Evolutionary conservation across 1,140 invertebrate species (phyloP), one percentile per base, ranked within the genome.

Genomic region (Cataglyphis hispanica): DNA sequence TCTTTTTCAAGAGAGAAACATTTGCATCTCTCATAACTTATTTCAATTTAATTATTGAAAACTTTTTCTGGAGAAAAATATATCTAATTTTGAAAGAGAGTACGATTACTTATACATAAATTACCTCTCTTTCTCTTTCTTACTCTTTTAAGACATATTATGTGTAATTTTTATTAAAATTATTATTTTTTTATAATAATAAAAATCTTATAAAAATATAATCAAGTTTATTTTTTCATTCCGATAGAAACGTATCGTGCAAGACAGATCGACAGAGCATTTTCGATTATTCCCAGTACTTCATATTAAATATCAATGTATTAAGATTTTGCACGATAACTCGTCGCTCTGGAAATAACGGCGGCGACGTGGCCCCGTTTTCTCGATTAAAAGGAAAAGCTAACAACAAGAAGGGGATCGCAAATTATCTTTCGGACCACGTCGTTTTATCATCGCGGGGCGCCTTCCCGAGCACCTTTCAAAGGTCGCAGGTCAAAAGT

Each of bases 401-500:
- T 34, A n/a, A 5, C 8, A 37, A 64, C 8, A 37, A 64, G 84
- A 40, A 64, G 58, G 46, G 53, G 46, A 46, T 37, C 74, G 75
- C 50, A 27, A 84, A 84, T 72, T 84, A 83, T 86, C 85, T 75
- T 50, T 46, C 46, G 37, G 66, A 40, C 60, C 31, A 31, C 43
- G 81, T 46, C 40, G 43, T 78, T 85, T 87, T 87, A 85, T 85
- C 46, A 53, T 56, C 74, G 31, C 58, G 50, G 43, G 43, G 19
- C 43, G 61, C 60, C 66, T 80, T 83, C 64, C n/a, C 63, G 53
- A 63, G 61, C 67, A 69, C 77, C 85, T 83, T 86, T 86, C 25
- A 76, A 77, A 87, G 43, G 64, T 83, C 67, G 64, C 27, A 66
- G 46, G 84, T 87, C 74, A 56, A 84, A 85, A 87, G 50, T 37